Evolutionary conservation across 2,797 vertebrate species (phyloP).

Genomic region (Tokudaia tokunoshimensis): DNA sequence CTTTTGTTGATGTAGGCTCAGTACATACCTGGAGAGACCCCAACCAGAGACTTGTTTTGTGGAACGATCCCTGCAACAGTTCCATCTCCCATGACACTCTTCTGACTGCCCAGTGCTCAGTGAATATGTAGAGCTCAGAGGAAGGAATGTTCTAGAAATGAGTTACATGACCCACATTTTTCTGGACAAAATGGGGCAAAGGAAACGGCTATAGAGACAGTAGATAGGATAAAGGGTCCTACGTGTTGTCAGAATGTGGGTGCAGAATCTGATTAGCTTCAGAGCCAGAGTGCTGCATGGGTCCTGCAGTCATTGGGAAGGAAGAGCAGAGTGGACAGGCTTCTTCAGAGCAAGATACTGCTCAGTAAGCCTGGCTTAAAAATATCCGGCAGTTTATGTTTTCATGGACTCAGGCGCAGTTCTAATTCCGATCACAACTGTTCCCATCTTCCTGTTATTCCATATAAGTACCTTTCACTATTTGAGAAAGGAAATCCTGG

Average conservation of each 20-base stretch:
- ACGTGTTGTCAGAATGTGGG: not conserved
- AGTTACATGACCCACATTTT: not conserved
- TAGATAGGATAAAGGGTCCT: not conserved
- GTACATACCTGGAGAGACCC: not conserved
- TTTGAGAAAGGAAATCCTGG: conserved; percentile 74
- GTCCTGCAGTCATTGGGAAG: not conserved
- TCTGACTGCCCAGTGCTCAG: not conserved
- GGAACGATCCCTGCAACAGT: fast-evolving
- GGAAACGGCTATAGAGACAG: not conserved
- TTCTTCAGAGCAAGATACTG: not conserved
- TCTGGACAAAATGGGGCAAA: not conserved
- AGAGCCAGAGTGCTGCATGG: not conserved
- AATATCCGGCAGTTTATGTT: conserved; percentile 24
- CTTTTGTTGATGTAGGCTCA: not conserved
- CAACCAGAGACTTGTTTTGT: too few relatives aligned
- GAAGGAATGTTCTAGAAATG: not conserved
- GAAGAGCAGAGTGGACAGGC: not conserved
- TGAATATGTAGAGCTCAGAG: not conserved
- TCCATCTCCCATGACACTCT: fast-evolving
- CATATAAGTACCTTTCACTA: conserved; percentile 64
- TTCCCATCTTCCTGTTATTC: conserved; percentile 76
- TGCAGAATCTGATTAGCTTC: not conserved
- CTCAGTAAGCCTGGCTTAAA: conserved; percentile 42
- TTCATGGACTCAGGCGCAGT: conserved; percentile 51
- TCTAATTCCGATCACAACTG: conserved; percentile 60